phyloP scores from a whole-genome alignment of 2,797 vertebrate genomes.

The Pelodytes ibericus region DNA sequence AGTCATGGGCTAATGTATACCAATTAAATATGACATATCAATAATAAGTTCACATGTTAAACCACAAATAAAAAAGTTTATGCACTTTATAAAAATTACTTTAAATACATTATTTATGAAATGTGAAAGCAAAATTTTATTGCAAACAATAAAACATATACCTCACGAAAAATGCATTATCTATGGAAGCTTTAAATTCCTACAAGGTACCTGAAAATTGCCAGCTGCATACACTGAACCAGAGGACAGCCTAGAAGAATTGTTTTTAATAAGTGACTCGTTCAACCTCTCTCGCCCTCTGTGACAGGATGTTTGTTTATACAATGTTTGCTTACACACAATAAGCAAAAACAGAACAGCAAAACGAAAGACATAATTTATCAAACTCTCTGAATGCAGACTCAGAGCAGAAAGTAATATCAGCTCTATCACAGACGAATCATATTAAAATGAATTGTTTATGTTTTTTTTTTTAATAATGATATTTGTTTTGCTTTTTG shows the following conservation, averaged over 20 bases:
- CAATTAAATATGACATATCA: no score
- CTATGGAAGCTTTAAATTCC: no score
- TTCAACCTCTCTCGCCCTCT: slow-evolving; percentile 5
- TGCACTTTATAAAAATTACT: no score
- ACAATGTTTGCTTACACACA: not conserved
- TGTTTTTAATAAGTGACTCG: slow-evolving; percentile 46
- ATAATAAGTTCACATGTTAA: no score
- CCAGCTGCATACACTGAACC: not conserved
- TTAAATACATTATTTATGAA: no score
- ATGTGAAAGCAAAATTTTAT: no score
- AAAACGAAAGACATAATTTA: slow-evolving; percentile 17
- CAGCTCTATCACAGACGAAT: not conserved
- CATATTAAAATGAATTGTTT: slow-evolving; percentile 17
- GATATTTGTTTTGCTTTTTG: not conserved
- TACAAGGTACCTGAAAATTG: not conserved
- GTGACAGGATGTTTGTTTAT: not conserved
- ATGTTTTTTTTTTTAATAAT: slow-evolving; percentile 5
- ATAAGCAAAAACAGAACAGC: slow-evolving; percentile 4
- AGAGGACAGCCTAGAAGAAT: slow-evolving; percentile 13
- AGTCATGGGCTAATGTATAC: no score
- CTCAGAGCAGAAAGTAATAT: slow-evolving; percentile 22
- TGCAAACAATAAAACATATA: no score
- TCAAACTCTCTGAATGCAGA: slow-evolving; percentile 7
- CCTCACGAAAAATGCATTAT: no score
- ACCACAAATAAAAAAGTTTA: no score